Evolutionary conservation across 1,140 invertebrate species (phyloP), one percentile per base, ranked within the genome.

Genomic region (Eriosoma lanigerum): DNA sequence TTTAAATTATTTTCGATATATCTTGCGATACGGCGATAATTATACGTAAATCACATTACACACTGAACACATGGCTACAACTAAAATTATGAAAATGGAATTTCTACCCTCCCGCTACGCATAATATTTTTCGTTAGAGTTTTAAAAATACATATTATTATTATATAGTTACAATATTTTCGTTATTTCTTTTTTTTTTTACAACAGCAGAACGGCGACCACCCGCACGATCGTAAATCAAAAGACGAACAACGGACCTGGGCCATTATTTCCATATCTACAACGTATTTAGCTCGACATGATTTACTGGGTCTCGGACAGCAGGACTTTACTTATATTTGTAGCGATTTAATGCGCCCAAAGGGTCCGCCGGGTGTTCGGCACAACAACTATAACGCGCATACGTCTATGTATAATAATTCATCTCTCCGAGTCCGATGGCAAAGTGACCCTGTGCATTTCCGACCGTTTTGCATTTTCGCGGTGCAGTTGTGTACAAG

Each of bases 311-410:
- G 24, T 75, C 50, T 73, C 70, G 70, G 70, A 73, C 70, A 56
- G 70, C 5, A 29, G 70, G 50, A 73, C 70, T 73, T 73, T 73
- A 73, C 70, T 73, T 73, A 75, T 75, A 75, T 75, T 75, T 75
- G 72, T 75, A 56, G 72, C 72, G 72, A 75, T 75, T 75, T 75
- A 75, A 75, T 75, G 72, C 72, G 72, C 26, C 50, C 52, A 75
- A n/a, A 58, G 72, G 72, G 70, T 73, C 70, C 70, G 70, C 70
- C 70, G 70, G 70, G 70, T 73, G 70, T 73, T 73, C 48, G 3
- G 24, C 66, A 38, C 32, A 21, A 64, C 62, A 26, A 48, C n/a
- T 68, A 38, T 52, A n/a, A 15, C 19, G n/a, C 24, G 19, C 26
- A 21, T 10, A 58, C 26, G 52, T 58, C 52, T 75, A 48, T 48